Conservation (phyloP, 2,888 invertebrate species). For the Apamea epomidion region DNA sequence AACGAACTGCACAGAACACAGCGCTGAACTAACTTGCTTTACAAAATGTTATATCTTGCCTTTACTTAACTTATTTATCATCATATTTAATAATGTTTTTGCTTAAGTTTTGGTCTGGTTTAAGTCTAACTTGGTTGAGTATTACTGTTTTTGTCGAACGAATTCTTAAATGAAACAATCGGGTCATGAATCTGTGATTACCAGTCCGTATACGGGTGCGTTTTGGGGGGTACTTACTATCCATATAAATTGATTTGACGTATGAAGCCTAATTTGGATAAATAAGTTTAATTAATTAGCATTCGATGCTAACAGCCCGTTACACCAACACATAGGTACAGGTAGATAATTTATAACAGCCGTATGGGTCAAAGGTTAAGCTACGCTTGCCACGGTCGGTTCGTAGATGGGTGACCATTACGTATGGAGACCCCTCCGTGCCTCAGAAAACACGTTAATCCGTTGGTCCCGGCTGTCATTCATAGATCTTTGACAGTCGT, state of each 20-base stretch:
- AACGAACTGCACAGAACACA: conserved; percentile 63
- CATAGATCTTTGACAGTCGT: background rate
- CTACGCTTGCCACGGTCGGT: background rate
- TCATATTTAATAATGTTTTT: background rate
- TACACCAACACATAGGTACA: background rate
- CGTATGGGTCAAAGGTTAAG: background rate
- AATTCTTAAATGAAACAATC: conserved; percentile 14
- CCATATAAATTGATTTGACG: conserved; percentile 21
- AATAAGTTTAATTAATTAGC: conserved; percentile 13
- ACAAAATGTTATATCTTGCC: conserved; percentile 39
- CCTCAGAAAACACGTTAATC: background rate
- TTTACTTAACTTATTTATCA: conserved; percentile 23
- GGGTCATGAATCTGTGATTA: conserved; percentile 2
- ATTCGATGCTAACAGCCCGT: conserved; percentile 19
- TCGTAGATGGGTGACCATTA: background rate
- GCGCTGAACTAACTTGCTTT: conserved; percentile 48
- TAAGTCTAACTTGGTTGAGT: background rate
- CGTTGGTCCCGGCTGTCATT: background rate
- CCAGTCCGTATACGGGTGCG: background rate
- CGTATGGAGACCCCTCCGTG: background rate
- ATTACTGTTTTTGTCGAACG: background rate
- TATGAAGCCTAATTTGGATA: conserved; percentile 16
- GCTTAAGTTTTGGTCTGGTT: background rate
- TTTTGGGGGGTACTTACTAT: conserved; percentile 19
- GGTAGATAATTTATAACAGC: background rate